Conservation (phyloP, 2,888 invertebrate genomes). For the Rhogogaster chlorosoma region DNA sequence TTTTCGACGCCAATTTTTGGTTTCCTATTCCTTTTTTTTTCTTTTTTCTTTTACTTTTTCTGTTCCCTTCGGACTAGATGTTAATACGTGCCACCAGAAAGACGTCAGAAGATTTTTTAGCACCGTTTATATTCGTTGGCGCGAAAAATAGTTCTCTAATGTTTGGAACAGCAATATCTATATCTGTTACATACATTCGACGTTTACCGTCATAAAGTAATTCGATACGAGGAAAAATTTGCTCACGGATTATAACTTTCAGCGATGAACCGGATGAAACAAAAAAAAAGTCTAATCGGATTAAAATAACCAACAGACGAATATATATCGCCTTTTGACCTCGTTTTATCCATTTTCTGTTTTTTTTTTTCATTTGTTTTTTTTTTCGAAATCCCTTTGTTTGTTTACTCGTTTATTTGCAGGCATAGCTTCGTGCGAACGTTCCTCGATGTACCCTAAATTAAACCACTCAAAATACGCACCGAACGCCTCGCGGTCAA, state of each 20-base stretch:
- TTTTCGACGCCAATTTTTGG: background rate
- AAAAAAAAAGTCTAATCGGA: background rate
- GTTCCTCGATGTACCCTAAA: background rate
- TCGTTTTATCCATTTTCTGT: background rate
- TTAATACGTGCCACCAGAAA: background rate
- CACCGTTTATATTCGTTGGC: slow-evolving; percentile 9
- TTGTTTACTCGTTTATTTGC: slow-evolving; percentile 33
- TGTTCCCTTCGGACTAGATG: background rate
- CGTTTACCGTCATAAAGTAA: background rate
- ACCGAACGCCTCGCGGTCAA: slow-evolving; percentile 5
- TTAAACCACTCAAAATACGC: slow-evolving; percentile 39
- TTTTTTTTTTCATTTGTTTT: background rate
- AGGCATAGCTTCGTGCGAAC: background rate
- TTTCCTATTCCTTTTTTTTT: background rate
- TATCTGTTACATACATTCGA: background rate
- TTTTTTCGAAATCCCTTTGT: background rate
- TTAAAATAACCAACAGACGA: background rate
- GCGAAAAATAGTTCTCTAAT: background rate
- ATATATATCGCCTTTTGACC: background rate
- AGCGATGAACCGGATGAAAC: background rate
- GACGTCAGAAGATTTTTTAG: slow-evolving; percentile 19
- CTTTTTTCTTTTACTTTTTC: background rate
- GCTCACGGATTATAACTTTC: background rate
- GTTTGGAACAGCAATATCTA: background rate
- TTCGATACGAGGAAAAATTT: background rate